Evolutionary conservation across 30 jellyfish, hydroid and myxozoan genomes (phyloP).

Genomic region (Aurelia aurita complex sp. Pacific): DNA sequence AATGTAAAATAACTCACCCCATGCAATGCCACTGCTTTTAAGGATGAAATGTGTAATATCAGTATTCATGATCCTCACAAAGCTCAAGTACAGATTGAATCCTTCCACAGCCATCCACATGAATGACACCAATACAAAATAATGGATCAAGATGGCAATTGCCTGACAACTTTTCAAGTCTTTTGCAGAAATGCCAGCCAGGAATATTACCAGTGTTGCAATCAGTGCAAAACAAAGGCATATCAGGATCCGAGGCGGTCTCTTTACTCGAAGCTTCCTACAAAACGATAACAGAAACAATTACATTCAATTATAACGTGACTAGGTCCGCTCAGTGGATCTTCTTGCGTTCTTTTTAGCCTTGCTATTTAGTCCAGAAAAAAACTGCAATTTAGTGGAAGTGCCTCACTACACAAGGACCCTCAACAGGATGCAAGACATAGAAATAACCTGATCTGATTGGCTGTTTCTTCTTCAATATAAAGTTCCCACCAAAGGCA

Average conservation of each 20-base stretch:
- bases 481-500: too few relatives aligned
- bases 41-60: slow-evolving; percentile 27
- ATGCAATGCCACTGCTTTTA: slow-evolving; percentile 77
- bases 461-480: too few relatives aligned
- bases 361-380: too few relatives aligned
- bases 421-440: too few relatives aligned
- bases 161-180: slow-evolving; percentile 72
- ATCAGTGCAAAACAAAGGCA: slow-evolving; percentile 74
- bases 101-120: slow-evolving; percentile 95
- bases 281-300: neutral
- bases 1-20: slow-evolving; percentile 74
- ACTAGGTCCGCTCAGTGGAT: too few relatives aligned
- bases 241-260: slow-evolving; percentile 85
- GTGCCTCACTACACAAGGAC: too few relatives aligned
- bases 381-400: too few relatives aligned
- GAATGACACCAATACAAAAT: slow-evolving; percentile 80
- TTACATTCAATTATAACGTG: too few relatives aligned
- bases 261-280: slow-evolving; percentile 75
- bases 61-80: slow-evolving; percentile 58
- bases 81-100: slow-evolving; percentile 77
- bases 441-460: too few relatives aligned
- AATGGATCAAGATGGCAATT: slow-evolving; percentile 76
- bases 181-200: slow-evolving; percentile 76
- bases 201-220: slow-evolving; percentile 46
- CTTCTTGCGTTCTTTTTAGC: too few relatives aligned